Evolutionary conservation across 1,140 invertebrate species (phyloP), one percentile per base, ranked within the genome.

Genomic region (Neocloeon triangulifer): DNA sequence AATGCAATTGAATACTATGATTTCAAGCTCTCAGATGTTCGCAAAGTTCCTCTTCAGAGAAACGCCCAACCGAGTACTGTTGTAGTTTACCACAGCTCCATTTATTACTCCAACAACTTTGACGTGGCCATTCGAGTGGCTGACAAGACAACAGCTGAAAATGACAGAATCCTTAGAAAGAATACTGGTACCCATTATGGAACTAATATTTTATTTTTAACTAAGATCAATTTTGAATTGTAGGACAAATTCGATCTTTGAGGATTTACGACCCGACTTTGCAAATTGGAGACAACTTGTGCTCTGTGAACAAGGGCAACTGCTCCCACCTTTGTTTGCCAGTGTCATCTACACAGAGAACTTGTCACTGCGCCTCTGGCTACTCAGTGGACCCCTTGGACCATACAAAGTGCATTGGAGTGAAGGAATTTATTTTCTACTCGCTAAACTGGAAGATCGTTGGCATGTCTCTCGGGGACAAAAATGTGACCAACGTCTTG

Each of bases 291-390:
- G 53, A 44, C 3, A 46, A 75, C 64, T 43, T 50, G 40, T 1
- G 67, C 63, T 42, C 47, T 13, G 29, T 33, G 5, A 58, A 67
- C 32, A 66, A 62, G 41, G 62, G 64, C 21, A 59, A 57, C 19
- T 85, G 80, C 49, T 58, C 69, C 35, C 80, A 88, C 50, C 51
- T 88, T 2, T 89, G 82, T 51, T 49, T 89, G 31, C 72, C 79
- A 8, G 55, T 60, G 13, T 64, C 62, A 1, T 34, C 42, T 7
- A 53, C 44, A 0, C 50, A 53, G 8, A 57, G 61, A 39, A 57
- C 59, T 1, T 88, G 81, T 48, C 61, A 58, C 32, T 89, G 81
- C 52, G 73, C 80, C 2, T 60, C 68, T 18, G 81, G 82, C 1
- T 82, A 73, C 51, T 39, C 45, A 13, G 41, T 55, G 10, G 58